phyloP scores from a whole-genome alignment of 2,797 vertebrate species.

The Microcaecilia unicolor region DNA sequence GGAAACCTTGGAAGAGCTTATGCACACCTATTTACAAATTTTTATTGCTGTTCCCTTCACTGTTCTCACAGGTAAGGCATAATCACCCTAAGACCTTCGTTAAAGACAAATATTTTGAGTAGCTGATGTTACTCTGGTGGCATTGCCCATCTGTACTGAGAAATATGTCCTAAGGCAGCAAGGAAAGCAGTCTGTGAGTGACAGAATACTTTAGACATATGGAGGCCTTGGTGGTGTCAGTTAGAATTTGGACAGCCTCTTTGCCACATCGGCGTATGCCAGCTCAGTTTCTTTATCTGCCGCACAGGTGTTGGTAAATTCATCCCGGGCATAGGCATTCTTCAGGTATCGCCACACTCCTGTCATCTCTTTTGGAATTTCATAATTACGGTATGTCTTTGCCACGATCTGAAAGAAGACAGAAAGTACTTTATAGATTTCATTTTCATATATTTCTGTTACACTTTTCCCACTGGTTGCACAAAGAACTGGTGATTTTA shows the following conservation, averaged over 20 bases:
- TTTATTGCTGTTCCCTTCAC: background rate
- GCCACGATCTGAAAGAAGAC: conserved; percentile 71
- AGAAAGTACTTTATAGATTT: too few species aligned
- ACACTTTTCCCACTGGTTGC: too few species aligned
- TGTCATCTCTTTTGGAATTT: conserved; percentile 76
- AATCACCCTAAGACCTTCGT: background rate
- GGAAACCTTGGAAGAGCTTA: background rate
- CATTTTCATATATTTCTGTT: too few species aligned
- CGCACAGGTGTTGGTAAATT: conserved; percentile 93
- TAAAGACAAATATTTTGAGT: background rate
- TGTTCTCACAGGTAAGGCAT: conserved; percentile 1
- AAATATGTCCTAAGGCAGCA: conserved; percentile 30
- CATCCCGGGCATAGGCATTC: conserved; percentile 75
- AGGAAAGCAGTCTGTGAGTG: conserved; percentile 28
- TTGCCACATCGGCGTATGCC: conserved; percentile 87
- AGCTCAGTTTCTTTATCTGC: conserved; percentile 83
- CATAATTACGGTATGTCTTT: conserved; percentile 90
- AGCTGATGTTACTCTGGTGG: conserved; percentile 11
- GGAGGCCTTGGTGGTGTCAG: background rate
- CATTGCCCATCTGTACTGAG: conserved; percentile 9
- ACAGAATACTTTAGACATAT: conserved; percentile 3
- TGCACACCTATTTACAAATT: conserved; percentile 2
- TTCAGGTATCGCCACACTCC: conserved; percentile 89
- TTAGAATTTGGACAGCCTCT: conserved; percentile 75
- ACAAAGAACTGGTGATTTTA: too few species aligned